Conservation (phyloP, 2,888 invertebrate genomes). For the Oligia strigilis region DNA sequence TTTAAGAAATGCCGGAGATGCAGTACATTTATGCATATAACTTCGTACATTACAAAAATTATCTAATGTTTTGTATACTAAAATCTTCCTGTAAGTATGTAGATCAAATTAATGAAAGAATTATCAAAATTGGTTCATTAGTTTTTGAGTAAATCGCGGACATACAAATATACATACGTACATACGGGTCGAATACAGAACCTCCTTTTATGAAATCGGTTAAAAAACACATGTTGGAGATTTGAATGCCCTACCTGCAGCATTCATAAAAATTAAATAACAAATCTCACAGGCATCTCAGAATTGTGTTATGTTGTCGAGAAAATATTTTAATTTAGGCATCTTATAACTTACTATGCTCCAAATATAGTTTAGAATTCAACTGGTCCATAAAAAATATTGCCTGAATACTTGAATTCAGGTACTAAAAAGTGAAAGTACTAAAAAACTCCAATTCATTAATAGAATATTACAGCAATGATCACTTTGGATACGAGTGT, state of each 20-base stretch:
- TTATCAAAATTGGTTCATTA: no score
- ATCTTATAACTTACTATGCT: neutral
- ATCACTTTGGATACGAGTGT: constrained; percentile 63
- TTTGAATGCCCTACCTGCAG: neutral
- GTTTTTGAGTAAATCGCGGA: no score
- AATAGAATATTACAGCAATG: constrained; percentile 61
- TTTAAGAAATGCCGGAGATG: no score
- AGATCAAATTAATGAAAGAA: no score
- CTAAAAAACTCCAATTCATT: constrained; percentile 59
- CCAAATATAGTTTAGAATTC: neutral
- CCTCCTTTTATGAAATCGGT: no score
- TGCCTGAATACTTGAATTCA: constrained; percentile 21
- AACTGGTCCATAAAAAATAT: constrained; percentile 20
- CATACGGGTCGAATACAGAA: no score
- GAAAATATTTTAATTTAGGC: neutral
- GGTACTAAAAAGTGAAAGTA: neutral
- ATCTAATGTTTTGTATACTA: no score
- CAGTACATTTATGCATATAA: no score
- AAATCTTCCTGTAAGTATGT: no score
- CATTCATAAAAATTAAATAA: neutral
- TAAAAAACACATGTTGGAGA: neutral
- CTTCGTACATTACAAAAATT: no score
- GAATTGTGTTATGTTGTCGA: neutral
- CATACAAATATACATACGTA: no score
- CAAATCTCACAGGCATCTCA: neutral